These are phyloP conservation scores for Heliothis subflexa DNA, from an alignment of 1,140 invertebrate species.

Conservation along the genomic window DNA sequence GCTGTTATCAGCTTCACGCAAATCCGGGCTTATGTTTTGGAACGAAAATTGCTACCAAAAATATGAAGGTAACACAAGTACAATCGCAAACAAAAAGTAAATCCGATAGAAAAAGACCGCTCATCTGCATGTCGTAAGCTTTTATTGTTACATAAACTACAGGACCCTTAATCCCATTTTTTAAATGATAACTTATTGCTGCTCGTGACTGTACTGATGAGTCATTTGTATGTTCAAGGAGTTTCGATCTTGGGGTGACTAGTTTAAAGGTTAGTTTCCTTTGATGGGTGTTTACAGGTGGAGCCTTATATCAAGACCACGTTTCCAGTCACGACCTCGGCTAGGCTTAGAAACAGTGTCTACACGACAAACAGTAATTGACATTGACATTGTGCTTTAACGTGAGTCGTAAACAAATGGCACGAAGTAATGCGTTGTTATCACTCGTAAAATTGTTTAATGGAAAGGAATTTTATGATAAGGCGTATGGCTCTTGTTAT, in stretches of 20 bases:
- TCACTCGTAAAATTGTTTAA: constrained; percentile 38
- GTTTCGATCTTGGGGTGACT: background rate
- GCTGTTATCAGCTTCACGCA: background rate
- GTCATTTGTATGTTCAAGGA: constrained; percentile 15
- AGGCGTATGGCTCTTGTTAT: constrained; percentile 1
- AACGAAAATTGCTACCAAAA: constrained; percentile 23
- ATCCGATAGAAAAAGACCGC: background rate
- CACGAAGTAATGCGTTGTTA: constrained; percentile 32
- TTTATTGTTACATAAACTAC: constrained; percentile 21
- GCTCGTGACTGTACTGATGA: constrained; percentile 38
- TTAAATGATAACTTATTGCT: constrained; percentile 28
- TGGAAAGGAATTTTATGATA: constrained; percentile 25
- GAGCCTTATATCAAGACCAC: constrained; percentile 28
- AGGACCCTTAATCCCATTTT: constrained; percentile 13
- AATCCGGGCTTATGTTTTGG: background rate
- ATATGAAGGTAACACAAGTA: constrained; percentile 2
- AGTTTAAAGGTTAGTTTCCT: constrained; percentile 26
- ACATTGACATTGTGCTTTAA: constrained; percentile 61
- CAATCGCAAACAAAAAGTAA: constrained; percentile 14
- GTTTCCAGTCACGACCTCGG: constrained; percentile 51
- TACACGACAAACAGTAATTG: constrained; percentile 51
- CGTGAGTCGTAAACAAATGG: constrained; percentile 44
- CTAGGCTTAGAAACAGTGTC: constrained; percentile 49
- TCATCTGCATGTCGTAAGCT: constrained; percentile 18
- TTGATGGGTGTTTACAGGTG: constrained; percentile 19